phyloP scores from a whole-genome alignment of 2,797 vertebrate genomes.

The Serranus cabrilla region DNA sequence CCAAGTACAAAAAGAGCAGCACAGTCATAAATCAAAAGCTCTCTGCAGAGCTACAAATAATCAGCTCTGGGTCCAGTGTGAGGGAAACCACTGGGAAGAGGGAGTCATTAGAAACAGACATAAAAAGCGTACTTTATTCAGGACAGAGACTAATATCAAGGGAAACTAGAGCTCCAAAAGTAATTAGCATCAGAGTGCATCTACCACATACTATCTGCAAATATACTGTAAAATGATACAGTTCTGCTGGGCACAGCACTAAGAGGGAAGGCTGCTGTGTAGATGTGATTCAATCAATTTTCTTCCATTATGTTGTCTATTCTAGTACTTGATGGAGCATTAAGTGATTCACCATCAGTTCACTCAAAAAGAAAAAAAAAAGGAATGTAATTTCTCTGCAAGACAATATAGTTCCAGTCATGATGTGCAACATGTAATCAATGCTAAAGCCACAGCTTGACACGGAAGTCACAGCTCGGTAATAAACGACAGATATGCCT shows the following conservation, averaged over 20 bases:
- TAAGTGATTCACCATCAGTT: conserved; percentile 1
- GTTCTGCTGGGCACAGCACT: conserved; percentile 7
- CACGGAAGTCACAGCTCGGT: conserved; percentile 23
- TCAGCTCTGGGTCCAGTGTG: conserved; percentile 43
- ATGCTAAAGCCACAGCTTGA: conserved; percentile 12
- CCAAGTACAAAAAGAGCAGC: conserved; percentile 38
- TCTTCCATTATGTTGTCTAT: conserved; percentile 14
- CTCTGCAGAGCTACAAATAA: conserved; percentile 48
- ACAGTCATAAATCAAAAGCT: conserved; percentile 53
- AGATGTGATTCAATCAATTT: background rate
- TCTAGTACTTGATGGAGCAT: background rate
- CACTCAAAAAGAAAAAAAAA: background rate
- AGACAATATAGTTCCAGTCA: background rate
- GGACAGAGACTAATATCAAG: conserved; percentile 10
- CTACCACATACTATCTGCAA: background rate
- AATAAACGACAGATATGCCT: conserved; percentile 32
- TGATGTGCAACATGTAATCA: conserved; percentile 12
- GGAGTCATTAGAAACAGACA: conserved; percentile 32
- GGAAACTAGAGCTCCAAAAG: conserved; percentile 28
- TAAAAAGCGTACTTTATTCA: conserved; percentile 26
- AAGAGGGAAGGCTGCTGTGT: background rate
- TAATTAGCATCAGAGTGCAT: conserved; percentile 41
- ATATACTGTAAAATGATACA: conserved; percentile 32
- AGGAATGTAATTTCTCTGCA: background rate
- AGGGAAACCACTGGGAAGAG: conserved; percentile 18